Evolutionary conservation across 2,797 vertebrate genomes (phyloP), one percentile per base, ranked within the genome.

Genomic region (Glyptemys insculpta): DNA sequence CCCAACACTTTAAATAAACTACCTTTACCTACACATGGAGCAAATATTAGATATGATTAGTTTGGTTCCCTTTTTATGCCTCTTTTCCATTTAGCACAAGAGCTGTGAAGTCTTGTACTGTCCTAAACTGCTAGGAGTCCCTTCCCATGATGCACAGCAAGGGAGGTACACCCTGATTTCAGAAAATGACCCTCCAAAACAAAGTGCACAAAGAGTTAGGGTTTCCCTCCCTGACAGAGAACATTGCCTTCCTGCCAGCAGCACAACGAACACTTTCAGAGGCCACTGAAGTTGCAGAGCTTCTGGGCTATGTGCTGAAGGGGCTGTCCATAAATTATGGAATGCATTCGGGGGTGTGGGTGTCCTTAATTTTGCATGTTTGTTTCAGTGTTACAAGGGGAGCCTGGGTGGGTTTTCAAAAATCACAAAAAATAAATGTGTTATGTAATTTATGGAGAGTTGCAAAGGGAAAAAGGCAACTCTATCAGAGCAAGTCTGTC

Each of bases 191-290:
- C 34, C 34, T 65, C 34, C 62, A 65, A n/a, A 65, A n/a, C 31
- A 18, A 65, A n/a, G 62, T 65, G 34, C 62, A 62, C 4, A 0
- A 62, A 65, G 34, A 65, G 59, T n/a, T n/a, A n/a, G 16, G 15
- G 31, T 37, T 72, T 37, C 65, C n/a, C 19, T 72, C n/a, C n/a
- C 65, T 72, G 65, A 72, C 19, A 21, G 5, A 72, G n/a, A 72
- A 68, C 41, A 72, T 12, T 37, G 34, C 65, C 65, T 72, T 72
- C 65, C 18, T 72, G 65, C 34, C 4, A 0, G 16, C 59, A 50
- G 76, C 68, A 62, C 0, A 1, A 37, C 0, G 0, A 79, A 59
- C n/a, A 72, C 19, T 72, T 72, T 72, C 9, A 72, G 65, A 72
- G 65, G 21, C 23, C n/a, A 37, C 19, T 72, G n/a, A 62, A 31